Evolutionary conservation across 2,113 vertebrate species (phyloP).

Genomic region (Nyctereutes procyonoides): DNA sequence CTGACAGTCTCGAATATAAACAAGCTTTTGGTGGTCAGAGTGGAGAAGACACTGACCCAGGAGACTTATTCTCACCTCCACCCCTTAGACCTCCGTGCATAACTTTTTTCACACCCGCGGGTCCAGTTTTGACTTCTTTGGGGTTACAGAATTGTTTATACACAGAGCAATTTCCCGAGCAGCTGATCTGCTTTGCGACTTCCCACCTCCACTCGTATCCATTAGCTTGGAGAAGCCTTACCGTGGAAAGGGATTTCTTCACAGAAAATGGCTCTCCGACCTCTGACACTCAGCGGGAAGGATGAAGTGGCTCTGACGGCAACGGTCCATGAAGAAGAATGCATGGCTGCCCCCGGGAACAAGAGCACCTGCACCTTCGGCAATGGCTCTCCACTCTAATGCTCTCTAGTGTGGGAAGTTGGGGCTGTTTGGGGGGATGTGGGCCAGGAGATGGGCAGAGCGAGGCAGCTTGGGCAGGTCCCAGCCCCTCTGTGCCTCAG

Average conservation of each 20-base stretch:
- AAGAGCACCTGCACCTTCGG: accelerated
- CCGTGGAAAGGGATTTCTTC: background rate
- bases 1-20: background rate
- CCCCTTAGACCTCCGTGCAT: accelerated
- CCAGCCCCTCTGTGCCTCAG: no score
- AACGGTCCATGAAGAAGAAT: no score
- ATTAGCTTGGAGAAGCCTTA: background rate
- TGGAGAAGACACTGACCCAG: background rate
- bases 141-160: background rate
- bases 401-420: background rate
- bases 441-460: background rate
- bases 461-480: background rate
- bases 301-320: accelerated
- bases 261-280: background rate
- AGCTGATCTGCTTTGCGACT: background rate
- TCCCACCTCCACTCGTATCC: background rate
- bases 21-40: background rate
- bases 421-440: no score
- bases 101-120: background rate
- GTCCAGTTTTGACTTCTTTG: background rate
- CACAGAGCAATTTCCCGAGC: background rate
- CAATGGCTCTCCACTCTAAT: background rate
- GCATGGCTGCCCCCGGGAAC: accelerated
- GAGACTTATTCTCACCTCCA: background rate
- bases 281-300: background rate